Base-by-base conservation (phyloP, 2,113 vertebrate genomes). In the Potamarius usumacintae region DNA sequence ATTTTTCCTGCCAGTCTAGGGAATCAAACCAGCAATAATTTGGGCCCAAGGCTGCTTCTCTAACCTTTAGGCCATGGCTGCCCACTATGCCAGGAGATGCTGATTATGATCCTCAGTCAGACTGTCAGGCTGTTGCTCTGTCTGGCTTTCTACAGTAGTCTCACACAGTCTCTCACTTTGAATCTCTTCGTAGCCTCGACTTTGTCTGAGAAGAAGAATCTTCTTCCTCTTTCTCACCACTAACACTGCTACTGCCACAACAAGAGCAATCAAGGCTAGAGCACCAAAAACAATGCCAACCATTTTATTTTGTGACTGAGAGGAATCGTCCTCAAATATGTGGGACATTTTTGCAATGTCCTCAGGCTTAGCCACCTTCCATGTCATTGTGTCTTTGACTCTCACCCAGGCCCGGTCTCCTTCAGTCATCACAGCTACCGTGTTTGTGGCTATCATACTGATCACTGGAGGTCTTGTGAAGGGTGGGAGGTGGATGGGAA, bases 361-460 rank as follows among this genome's bases (percentile, higher is more conserved):
- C 2, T 93, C 90, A 0, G 93, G 92, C 17, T 83, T 92, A 0
- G 93, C 96, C 50, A 94, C 82, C 88, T 92, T 95, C 97, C 97
- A 98, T 0, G 62, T 10, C 1, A 95, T 95, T 84, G 93, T 96
- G 77, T 93, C 82, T 10, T 92, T 86, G 0, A 97, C 93, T 92
- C 94, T 94, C 78, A 98, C 92, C 98, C 97, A 98, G 85, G 92
- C 93, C 12, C 60, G 94, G 0, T 93, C 93, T 0, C 93, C 94
- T 0, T 96, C 96, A 0, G 91, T 96, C 91, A 96, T 95, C 86
- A 98, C 97, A 55, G 96, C 87, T 0, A 97, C 94, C 0, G 97
- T 98, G 91, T 96, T 95, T 2, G 94, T 93, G 5, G 85, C 89
- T 48, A 92, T 42, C 89, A 90, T 87, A 12, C 34, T 82, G 5